phyloP scores from a whole-genome alignment of 2,888 invertebrate species.

The Ennomos quercinarius region DNA sequence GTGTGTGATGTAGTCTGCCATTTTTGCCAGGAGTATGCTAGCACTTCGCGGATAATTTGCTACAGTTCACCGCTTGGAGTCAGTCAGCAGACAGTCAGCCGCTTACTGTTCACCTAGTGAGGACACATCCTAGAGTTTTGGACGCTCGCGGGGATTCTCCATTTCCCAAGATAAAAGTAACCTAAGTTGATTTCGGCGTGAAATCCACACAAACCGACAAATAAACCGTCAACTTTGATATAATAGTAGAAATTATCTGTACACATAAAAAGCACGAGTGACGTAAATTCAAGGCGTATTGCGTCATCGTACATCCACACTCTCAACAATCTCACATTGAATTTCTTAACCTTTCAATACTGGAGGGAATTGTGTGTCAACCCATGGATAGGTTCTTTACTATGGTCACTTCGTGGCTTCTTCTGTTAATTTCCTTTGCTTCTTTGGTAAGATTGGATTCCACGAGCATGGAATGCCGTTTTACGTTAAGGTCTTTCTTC shows the following conservation, averaged over 20 bases:
- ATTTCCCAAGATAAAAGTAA: too few species aligned
- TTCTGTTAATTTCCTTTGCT: constrained; percentile 69
- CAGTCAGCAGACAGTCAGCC: too few species aligned
- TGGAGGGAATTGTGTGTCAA: constrained; percentile 59
- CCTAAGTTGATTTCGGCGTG: too few species aligned
- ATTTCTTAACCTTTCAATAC: constrained; percentile 32
- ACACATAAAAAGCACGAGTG: constrained; percentile 11
- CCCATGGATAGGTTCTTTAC: constrained; percentile 79
- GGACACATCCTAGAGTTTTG: too few species aligned
- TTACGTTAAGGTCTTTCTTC: constrained; percentile 71
- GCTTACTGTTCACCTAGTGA: too few species aligned
- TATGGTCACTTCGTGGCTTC: constrained; percentile 73
- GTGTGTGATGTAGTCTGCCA: too few species aligned
- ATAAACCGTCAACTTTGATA: background rate
- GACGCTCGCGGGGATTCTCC: too few species aligned
- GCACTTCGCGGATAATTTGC: too few species aligned
- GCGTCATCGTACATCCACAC: constrained; percentile 26
- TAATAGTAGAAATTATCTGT: background rate
- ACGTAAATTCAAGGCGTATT: constrained; percentile 26
- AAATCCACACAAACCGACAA: too few species aligned
- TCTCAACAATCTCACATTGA: constrained; percentile 2
- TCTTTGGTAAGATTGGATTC: constrained; percentile 72
- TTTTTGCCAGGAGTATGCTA: too few species aligned
- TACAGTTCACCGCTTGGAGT: too few species aligned
- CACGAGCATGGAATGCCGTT: constrained; percentile 78